phyloP scores from a whole-genome alignment of 1,140 invertebrate species.

The Drusus annulatus region DNA sequence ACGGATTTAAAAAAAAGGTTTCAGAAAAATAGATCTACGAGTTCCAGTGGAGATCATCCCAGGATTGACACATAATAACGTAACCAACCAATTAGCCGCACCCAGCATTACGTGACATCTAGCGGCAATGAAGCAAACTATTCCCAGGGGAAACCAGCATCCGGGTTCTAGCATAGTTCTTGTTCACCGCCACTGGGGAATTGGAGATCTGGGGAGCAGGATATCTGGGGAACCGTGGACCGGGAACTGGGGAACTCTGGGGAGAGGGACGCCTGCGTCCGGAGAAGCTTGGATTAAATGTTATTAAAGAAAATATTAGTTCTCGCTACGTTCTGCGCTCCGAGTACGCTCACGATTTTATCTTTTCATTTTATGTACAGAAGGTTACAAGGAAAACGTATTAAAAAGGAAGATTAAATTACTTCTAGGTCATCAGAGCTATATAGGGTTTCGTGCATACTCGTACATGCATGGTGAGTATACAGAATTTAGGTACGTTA shows the following conservation, averaged over 20 bases:
- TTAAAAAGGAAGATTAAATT: slow-evolving; percentile 24
- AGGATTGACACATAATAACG: no score
- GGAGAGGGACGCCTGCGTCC: background rate
- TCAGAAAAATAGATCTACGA: no score
- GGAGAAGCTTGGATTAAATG: slow-evolving; percentile 10
- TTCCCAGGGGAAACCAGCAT: background rate
- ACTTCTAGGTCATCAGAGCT: background rate
- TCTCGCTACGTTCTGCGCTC: background rate
- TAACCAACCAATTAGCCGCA: background rate
- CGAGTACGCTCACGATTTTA: background rate
- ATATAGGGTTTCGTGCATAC: background rate
- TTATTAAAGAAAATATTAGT: slow-evolving; percentile 34
- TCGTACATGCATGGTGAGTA: background rate
- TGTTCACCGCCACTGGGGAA: background rate
- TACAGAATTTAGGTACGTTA: background rate
- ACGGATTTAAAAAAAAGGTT: no score
- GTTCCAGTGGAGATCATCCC: no score
- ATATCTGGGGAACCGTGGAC: background rate
- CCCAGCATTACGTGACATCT: background rate
- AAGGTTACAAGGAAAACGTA: background rate
- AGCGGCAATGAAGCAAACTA: slow-evolving; percentile 26
- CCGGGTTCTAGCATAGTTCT: background rate
- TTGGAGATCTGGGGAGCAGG: background rate
- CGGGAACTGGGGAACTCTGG: background rate
- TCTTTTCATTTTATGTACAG: slow-evolving; percentile 5